Evolutionary conservation across 2,888 invertebrate species (phyloP), one percentile per base, ranked within the genome.

Genomic region (Anoplius nigerrimus): DNA sequence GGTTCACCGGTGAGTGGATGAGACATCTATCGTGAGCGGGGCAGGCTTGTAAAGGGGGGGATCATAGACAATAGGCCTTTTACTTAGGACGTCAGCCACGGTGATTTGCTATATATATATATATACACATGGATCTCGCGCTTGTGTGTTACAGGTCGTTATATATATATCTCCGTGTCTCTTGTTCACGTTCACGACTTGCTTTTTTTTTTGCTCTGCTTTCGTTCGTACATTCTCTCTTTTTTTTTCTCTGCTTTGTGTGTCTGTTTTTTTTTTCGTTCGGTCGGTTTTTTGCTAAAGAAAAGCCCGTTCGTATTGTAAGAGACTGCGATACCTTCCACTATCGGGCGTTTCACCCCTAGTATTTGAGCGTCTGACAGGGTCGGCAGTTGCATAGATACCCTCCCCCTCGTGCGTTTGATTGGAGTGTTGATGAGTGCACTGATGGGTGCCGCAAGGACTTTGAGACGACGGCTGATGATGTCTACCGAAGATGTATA

Each of bases 311-410:
- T 21, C 52, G 52, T 52, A 72, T 79, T 78, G 80, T 76, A 81
- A 82, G 82, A 83, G 80, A 84, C 84, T 80, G 83, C 81, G 82
- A 84, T 87, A 96, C 96, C 96, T 96, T 92, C 95, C 96, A 90
- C 95, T 95, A 89, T 96, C 95, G 81, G 95, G 95, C 76, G 94
- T 95, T 90, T 95, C 95, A 75, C 94, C 93, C 86, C 94, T 93
- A 68, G 93, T 92, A 89, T 93, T 93, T 83, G 90, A 90, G 84
- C 91, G 91, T 87, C 92, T 91, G 84, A 93, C 93, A 87, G 93
- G 93, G 88, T 94, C 94, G 80, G 96, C 96, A 85, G 94, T 95
- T 91, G 95, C 96, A 89, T 96, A 96, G 85, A 96, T 94, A 87
- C 95, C 94, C 89, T 96, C 96, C 87, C 95, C 95, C 87, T 95